Evolutionary conservation across 2,113 vertebrate genomes (phyloP).

Genomic region (Syngnathoides biaculeatus): DNA sequence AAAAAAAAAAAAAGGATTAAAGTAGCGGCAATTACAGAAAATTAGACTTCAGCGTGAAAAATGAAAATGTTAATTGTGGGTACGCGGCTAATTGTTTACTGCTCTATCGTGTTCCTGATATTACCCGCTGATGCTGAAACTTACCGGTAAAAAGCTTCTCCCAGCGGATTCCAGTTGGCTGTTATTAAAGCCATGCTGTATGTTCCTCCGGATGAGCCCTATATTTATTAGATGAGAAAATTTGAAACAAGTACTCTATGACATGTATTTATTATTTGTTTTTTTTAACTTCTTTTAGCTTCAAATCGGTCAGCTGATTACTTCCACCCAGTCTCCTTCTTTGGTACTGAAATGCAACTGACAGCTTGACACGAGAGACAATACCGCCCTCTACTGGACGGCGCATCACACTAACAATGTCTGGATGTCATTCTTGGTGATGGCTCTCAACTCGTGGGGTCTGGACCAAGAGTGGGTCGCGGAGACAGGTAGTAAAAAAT

Average conservation of each 20-base stretch:
- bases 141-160: constrained; percentile 63
- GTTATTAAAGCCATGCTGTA: constrained; percentile 60
- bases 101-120: background rate
- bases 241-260: background rate
- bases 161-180: constrained; percentile 65
- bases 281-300: background rate
- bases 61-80: background rate
- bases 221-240: background rate
- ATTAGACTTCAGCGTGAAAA: background rate
- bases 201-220: background rate
- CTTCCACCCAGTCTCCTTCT: background rate
- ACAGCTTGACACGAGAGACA: background rate
- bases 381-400: background rate
- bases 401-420: background rate
- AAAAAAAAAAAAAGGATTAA: background rate
- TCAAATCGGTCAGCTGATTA: constrained; percentile 18
- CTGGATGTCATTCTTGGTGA: too few species aligned
- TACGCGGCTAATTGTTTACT: background rate
- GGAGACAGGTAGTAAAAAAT: too few species aligned
- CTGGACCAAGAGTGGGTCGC: too few species aligned
- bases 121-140: constrained; percentile 12
- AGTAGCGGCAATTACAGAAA: background rate
- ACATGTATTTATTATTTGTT: background rate
- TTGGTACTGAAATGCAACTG: background rate
- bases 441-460: too few species aligned